Evolutionary conservation across 1,140 invertebrate species (phyloP).

Genomic region (Nasonia vitripennis): DNA sequence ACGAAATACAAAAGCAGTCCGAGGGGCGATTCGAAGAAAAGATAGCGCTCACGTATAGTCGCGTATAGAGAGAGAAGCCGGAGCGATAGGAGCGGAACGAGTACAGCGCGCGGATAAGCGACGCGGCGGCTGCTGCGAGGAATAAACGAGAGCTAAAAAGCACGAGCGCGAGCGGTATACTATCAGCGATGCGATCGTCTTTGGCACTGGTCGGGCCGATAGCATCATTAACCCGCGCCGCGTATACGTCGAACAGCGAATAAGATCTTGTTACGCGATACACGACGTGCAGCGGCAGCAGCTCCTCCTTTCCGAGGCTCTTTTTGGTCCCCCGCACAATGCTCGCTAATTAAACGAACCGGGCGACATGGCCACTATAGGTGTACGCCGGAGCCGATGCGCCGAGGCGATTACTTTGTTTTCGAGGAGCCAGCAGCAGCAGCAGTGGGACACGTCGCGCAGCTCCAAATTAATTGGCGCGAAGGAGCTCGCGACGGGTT

Average conservation of each 20-base stretch:
- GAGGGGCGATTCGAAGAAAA: conserved; percentile 49
- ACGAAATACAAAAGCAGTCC: background rate
- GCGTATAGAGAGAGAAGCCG: conserved; percentile 37
- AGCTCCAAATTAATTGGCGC: conserved; percentile 72
- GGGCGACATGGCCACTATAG: conserved; percentile 63
- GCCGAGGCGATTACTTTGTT: conserved; percentile 73
- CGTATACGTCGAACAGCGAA: conserved; percentile 68
- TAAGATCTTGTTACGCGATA: conserved; percentile 75
- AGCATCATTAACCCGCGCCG: conserved; percentile 73
- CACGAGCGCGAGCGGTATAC: conserved; percentile 51
- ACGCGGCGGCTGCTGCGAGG: conserved; percentile 35
- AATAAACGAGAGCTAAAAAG: conserved; percentile 40
- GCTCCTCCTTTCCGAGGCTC: conserved; percentile 51
- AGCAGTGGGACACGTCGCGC: conserved; percentile 55
- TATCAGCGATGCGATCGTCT: conserved; percentile 73
- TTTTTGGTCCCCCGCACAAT: conserved; percentile 67
- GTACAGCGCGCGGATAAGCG: background rate
- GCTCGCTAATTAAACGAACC: conserved; percentile 73
- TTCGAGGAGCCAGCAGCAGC: conserved; percentile 65
- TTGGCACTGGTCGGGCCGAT: conserved; percentile 73
- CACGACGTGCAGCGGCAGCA: conserved; percentile 38
- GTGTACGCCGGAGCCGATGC: conserved; percentile 63
- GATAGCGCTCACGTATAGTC: conserved; percentile 26
- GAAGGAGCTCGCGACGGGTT: background rate
- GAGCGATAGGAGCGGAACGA: background rate